These are phyloP conservation scores for Bradynema listronoti DNA, from an alignment of 1,140 invertebrate genomes.

Conservation along the genomic window DNA sequence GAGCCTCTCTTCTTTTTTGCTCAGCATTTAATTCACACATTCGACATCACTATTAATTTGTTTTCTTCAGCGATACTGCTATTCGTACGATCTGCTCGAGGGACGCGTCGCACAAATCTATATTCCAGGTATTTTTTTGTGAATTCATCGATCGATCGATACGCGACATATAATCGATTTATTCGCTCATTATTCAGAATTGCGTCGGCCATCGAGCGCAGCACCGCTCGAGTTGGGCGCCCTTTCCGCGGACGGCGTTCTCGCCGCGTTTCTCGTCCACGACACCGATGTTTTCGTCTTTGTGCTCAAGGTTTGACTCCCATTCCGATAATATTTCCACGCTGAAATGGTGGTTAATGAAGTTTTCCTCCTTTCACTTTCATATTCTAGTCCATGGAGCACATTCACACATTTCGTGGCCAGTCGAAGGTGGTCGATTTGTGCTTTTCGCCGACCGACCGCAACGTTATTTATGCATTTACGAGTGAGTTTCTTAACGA, in stretches of 20 bases:
- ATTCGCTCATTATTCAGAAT: conserved; percentile 3
- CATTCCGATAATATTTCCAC: not conserved
- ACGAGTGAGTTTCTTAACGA: conserved; percentile 22
- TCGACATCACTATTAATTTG: no score
- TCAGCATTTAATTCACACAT: no score
- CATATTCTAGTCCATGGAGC: conserved; percentile 45
- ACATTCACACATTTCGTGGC: conserved; percentile 40
- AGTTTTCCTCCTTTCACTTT: no score
- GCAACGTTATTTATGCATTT: conserved; percentile 29
- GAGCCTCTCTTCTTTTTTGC: no score
- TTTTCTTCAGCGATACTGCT: conserved; percentile 33
- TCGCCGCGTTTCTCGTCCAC: conserved; percentile 29
- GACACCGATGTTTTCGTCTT: conserved; percentile 29
- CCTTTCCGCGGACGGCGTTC: conserved; percentile 28
- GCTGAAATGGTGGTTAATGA: not conserved
- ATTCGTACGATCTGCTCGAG: conserved; percentile 34
- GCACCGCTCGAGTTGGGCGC: not conserved
- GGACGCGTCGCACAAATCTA: conserved; percentile 24
- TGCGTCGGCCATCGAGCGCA: not conserved
- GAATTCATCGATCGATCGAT: no score
- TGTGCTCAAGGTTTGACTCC: conserved; percentile 26
- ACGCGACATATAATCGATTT: not conserved
- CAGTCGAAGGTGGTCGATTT: conserved; percentile 30
- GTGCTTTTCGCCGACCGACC: conserved; percentile 32
- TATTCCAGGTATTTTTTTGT: conserved; percentile 7